These are phyloP conservation scores for Hirtodrosophila histrioides DNA, from an alignment of 2,888 invertebrate species.

Conservation along the genomic window DNA sequence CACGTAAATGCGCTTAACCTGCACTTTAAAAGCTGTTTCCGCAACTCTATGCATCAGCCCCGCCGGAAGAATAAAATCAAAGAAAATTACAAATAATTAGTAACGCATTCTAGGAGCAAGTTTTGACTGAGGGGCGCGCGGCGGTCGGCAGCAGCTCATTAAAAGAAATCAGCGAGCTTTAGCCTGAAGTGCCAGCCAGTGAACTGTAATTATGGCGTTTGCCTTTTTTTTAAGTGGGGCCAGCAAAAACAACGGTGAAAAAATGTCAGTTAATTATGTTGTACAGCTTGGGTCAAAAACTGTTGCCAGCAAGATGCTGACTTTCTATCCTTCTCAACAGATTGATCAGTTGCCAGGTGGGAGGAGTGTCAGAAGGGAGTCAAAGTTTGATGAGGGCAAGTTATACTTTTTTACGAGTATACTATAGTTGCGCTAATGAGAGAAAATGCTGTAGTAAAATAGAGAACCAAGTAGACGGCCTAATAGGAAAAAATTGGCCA, in stretches of 20 bases:
- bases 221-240: conserved; percentile 11
- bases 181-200: conserved; percentile 37
- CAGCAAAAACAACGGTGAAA: conserved; percentile 1
- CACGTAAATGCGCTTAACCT: conserved; percentile 60
- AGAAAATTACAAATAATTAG: conserved; percentile 74
- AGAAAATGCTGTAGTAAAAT: conserved; percentile 5
- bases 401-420: not conserved
- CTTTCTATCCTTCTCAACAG: conserved; percentile 20
- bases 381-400: conserved; percentile 32
- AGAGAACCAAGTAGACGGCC: not conserved
- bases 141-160: conserved; percentile 55
- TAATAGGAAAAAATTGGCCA: no score
- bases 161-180: conserved; percentile 43
- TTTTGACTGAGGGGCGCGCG: conserved; percentile 7
- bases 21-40: conserved; percentile 49
- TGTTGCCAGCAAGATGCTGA: conserved; percentile 26
- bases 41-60: not conserved
- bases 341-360: conserved; percentile 16
- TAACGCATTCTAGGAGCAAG: conserved; percentile 46
- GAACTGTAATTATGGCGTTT: conserved; percentile 61
- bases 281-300: conserved; percentile 27
- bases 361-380: conserved; percentile 10
- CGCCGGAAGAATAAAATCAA: conserved; percentile 52
- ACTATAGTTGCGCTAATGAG: conserved; percentile 24
- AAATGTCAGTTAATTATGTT: conserved; percentile 60